phyloP scores from a whole-genome alignment of 2,113 vertebrate genomes.

The Rhynchopsitta pachyrhyncha region DNA sequence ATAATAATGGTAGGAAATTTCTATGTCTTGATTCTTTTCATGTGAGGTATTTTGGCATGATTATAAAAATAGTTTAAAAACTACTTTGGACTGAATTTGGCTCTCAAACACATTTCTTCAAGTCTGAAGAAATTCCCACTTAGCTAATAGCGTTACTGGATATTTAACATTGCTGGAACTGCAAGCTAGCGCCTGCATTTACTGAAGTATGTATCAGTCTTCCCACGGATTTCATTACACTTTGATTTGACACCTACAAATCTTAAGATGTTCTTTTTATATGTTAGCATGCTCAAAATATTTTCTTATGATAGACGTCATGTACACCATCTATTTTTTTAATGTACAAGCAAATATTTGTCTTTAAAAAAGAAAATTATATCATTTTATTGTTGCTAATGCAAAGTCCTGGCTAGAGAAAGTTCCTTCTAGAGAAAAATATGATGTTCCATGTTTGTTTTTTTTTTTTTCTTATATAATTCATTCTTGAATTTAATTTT shows the following conservation, averaged over 20 bases:
- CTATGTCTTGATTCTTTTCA: background rate
- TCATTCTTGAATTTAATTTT: background rate
- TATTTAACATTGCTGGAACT: background rate
- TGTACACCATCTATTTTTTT: background rate
- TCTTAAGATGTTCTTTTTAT: background rate
- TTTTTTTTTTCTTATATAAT: background rate
- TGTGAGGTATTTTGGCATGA: background rate
- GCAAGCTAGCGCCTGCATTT: background rate
- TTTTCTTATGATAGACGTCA: background rate
- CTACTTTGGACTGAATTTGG: background rate
- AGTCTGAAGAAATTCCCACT: background rate
- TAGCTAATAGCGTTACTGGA: constrained; percentile 2
- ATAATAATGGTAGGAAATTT: background rate
- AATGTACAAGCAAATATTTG: background rate
- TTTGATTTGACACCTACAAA: background rate
- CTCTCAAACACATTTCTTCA: background rate
- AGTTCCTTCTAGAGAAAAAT: background rate
- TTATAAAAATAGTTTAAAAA: background rate
- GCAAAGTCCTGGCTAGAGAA: background rate
- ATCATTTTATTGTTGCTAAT: background rate
- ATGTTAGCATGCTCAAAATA: background rate
- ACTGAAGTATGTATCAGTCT: background rate
- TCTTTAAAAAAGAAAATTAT: background rate
- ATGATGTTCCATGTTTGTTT: background rate
- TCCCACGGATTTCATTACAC: background rate